A percentile compares a stretch with the other conserved stretches of the same genome.
phyloP scores from a whole-genome alignment of 2,113 vertebrate genomes.

The Mohoua ochrocephala region DNA sequence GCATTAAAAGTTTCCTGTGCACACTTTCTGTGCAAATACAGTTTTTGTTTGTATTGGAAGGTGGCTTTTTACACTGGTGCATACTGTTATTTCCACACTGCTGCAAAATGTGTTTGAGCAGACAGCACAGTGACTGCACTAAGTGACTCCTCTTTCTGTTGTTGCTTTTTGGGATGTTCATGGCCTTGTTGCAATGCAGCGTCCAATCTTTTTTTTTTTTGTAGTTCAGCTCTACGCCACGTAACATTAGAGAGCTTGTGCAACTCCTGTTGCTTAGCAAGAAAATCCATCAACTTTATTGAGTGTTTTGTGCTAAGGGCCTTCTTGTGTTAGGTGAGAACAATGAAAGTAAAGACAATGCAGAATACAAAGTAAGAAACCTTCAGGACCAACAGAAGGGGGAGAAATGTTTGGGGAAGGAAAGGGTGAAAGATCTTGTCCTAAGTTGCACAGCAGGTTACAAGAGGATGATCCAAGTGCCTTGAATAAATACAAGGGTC shows the following conservation, averaged over 20 bases:
- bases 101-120: not conserved
- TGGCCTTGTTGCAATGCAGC: not conserved
- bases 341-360: not conserved
- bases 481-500: not conserved
- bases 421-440: not conserved
- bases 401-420: not conserved
- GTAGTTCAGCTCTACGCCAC: not conserved
- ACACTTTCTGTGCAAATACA: not conserved
- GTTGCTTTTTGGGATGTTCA: not conserved
- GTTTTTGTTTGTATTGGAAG: not conserved
- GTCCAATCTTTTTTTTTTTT: not conserved
- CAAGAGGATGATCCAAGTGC: not conserved
- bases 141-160: not conserved
- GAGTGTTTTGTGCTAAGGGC: not conserved
- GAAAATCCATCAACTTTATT: not conserved
- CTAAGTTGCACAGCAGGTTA: not conserved
- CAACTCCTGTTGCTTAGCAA: not conserved
- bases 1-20: not conserved
- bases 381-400: not conserved
- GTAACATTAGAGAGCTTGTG: not conserved
- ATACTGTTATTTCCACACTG: not conserved
- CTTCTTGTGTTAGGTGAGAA: not conserved
- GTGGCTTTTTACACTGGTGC: not conserved
- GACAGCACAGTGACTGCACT: not conserved
- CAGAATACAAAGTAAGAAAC: not conserved